phyloP scores from a whole-genome alignment of 2,797 vertebrate genomes.

The Propithecus deckenii region DNA sequence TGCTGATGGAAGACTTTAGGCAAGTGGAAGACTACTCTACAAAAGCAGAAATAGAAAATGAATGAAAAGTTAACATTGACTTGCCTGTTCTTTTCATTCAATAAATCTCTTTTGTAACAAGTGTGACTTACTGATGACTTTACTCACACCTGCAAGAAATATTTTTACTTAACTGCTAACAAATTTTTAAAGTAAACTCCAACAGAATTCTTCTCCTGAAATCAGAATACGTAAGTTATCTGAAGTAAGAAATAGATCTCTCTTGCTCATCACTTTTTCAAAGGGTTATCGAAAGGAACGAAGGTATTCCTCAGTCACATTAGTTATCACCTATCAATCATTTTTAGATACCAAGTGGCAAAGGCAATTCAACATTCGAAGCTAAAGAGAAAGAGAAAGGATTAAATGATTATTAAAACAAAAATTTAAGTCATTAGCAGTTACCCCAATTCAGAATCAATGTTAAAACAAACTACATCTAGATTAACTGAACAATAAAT shows the following conservation, averaged over 20 bases:
- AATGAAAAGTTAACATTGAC: not conserved
- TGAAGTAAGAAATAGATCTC: not conserved
- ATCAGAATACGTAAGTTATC: not conserved
- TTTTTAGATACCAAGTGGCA: constrained; percentile 5
- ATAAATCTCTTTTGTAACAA: not conserved
- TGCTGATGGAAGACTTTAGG: not conserved
- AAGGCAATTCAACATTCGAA: constrained; percentile 37
- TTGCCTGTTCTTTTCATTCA: not conserved
- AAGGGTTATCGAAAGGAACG: not conserved
- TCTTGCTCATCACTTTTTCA: not conserved
- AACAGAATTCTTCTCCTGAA: constrained; percentile 40
- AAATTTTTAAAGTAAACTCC: not conserved
- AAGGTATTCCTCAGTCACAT: not conserved
- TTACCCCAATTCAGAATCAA: constrained; percentile 31
- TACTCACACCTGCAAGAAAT: constrained; percentile 46
- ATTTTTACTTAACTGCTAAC: constrained; percentile 32
- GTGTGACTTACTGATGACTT: not conserved
- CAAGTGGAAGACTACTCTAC: not conserved
- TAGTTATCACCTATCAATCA: not conserved
- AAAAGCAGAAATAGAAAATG: constrained; percentile 32
- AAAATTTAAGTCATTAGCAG: not conserved
- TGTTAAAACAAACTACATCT: constrained; percentile 43
- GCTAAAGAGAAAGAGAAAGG: not conserved
- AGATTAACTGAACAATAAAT: constrained; percentile 15
- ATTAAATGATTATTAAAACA: not conserved